Conservation (phyloP, 2,888 invertebrate species). For the Ischnura elegans region DNA sequence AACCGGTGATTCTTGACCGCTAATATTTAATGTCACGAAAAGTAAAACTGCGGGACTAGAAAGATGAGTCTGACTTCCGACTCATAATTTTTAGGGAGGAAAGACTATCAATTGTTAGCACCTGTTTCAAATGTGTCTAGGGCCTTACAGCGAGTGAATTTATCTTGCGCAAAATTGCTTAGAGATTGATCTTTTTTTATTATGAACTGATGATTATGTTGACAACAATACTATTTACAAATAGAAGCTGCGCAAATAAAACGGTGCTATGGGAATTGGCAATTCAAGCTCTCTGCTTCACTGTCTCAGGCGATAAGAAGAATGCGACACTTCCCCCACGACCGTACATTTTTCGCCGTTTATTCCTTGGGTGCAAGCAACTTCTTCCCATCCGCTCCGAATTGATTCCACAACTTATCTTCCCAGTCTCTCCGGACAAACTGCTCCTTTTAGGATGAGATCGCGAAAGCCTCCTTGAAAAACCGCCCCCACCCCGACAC, state of each 20-base stretch:
- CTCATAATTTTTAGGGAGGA: neutral
- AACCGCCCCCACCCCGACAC: neutral
- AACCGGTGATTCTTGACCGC: no score
- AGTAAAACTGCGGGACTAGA: neutral
- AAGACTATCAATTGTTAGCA: neutral
- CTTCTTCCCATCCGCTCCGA: neutral
- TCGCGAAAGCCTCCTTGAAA: constrained; percentile 58
- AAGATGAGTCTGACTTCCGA: neutral
- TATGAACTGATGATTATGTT: no score
- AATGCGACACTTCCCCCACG: neutral
- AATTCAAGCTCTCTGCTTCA: neutral
- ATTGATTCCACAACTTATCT: constrained; percentile 53
- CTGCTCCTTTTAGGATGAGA: constrained; percentile 60
- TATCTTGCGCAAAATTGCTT: no score
- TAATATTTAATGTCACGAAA: no score
- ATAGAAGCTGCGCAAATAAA: neutral
- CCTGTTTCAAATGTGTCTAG: no score
- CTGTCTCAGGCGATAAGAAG: neutral
- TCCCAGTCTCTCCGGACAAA: constrained; percentile 58
- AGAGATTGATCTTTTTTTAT: no score
- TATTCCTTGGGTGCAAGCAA: neutral
- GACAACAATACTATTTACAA: no score
- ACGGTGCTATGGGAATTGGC: neutral
- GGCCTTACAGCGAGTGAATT: no score
- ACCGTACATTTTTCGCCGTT: neutral